Evolutionary conservation across 2,888 invertebrate genomes (phyloP), one percentile per base, ranked within the genome.

Genomic region (Phalera bucephala): DNA sequence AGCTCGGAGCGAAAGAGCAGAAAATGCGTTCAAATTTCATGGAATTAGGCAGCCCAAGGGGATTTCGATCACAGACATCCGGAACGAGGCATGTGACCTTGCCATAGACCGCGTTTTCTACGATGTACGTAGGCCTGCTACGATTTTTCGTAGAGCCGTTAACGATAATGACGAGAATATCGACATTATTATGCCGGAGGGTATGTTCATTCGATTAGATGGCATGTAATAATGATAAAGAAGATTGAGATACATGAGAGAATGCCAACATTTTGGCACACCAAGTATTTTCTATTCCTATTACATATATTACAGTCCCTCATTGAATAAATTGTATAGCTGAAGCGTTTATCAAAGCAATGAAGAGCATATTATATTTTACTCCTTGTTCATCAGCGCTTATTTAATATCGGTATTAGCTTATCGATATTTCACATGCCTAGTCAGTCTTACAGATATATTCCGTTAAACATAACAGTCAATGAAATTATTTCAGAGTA

Each of bases 401-500:
- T n/a, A n/a, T n/a, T n/a, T n/a, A n/a, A n/a, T n/a, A n/a, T n/a
- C n/a, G n/a, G n/a, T n/a, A n/a, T 36, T 20, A 33, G 20, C 32
- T 22, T 23, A 19, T 36, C n/a, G 31, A 27, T 14, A 27, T 27
- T 9, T 27, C 27, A n/a, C 27, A 27, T 27, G 27, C 7, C 25
- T 13, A 25, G 14, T 14, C 4, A 17, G 2, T 19, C 27, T 36
- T 40, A 46, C 38, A 34, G 46, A 37, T 45, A 58, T 52, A 59
- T 67, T 63, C 52, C 58, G 59, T 63, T 70, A 78, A 80, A 76
- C 62, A 71, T 76, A 80, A 73, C 73, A 80, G 78, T 82, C 76
- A 80, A 78, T 82, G 75, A 84, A 83, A 83, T 85, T 77, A 81
- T 81, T 80, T 74, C 66, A 77, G 69, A 76, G 72, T 83, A 86